phyloP scores from a whole-genome alignment of 2,113 vertebrate genomes.

The Ibidorhyncha struthersii region DNA sequence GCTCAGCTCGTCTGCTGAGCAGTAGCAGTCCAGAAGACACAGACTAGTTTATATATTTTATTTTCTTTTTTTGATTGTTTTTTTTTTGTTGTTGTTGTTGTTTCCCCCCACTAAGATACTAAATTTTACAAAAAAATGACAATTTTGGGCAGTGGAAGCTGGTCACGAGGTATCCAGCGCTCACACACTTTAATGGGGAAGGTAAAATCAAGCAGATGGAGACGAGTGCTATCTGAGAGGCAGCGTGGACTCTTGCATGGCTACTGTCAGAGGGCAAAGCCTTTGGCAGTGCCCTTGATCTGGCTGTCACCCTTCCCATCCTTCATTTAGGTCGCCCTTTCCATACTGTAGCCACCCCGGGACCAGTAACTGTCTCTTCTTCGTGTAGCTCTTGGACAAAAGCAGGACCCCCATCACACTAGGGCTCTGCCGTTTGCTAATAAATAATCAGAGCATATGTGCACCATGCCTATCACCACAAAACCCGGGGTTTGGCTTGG shows the following conservation, averaged over 20 bases:
- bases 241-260: not conserved
- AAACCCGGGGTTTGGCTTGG: not conserved
- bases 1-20: not conserved
- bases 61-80: not conserved
- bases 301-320: not conserved
- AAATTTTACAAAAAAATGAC: not conserved
- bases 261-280: constrained; percentile 7
- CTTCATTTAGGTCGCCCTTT: not conserved
- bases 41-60: not conserved
- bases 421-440: not conserved
- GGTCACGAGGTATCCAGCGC: rapidly evolving
- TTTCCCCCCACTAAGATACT: too few species aligned
- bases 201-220: not conserved
- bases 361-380: not conserved
- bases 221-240: not conserved
- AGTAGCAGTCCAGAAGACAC: not conserved
- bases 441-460: constrained; percentile 44
- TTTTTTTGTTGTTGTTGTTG: too few species aligned
- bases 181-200: not conserved
- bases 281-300: constrained; percentile 28
- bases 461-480: constrained; percentile 37
- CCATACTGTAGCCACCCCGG: not conserved
- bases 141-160: not conserved
- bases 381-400: not conserved
- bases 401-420: not conserved